phyloP scores from a whole-genome alignment of 2,797 vertebrate species.

The Channa striata region DNA sequence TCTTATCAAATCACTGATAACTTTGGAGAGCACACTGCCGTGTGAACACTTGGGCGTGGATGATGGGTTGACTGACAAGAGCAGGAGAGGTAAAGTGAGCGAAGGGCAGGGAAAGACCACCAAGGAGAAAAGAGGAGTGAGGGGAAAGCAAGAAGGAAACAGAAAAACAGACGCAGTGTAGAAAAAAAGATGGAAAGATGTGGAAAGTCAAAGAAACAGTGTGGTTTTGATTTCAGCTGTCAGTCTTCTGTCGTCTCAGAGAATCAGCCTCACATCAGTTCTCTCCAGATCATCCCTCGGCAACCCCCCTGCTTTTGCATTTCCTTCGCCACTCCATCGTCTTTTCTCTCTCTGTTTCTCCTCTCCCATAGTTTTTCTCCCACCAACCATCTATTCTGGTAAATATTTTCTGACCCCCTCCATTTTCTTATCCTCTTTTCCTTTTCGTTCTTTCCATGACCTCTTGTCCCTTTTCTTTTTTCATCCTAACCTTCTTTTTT shows the following conservation, averaged over 20 bases:
- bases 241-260: conserved; percentile 59
- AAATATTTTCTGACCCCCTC: conserved; percentile 19
- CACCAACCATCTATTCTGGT: conserved; percentile 35
- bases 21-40: conserved; percentile 11
- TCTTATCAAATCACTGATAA: conserved; percentile 47
- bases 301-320: conserved; percentile 18
- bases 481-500: neutral
- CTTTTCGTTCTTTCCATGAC: neutral
- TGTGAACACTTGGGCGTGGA: conserved; percentile 16
- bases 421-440: neutral
- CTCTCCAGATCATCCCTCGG: conserved; percentile 41
- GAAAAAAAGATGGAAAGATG: conserved; percentile 47
- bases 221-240: conserved; percentile 70
- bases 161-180: conserved; percentile 26
- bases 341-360: conserved; percentile 26
- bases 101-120: conserved; percentile 38
- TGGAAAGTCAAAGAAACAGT: conserved; percentile 16
- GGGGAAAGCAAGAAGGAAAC: conserved; percentile 17
- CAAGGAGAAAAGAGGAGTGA: conserved; percentile 26
- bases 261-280: conserved; percentile 48
- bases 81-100: neutral
- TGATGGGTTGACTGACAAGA: conserved; percentile 9
- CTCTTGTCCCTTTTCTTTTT: conserved; percentile 2
- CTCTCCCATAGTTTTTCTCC: conserved; percentile 6
- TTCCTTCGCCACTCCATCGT: conserved; percentile 43